These are phyloP conservation scores for Lepilemur septentrionalis DNA, from an alignment of 2,797 vertebrate genomes.

Conservation along the genomic window DNA sequence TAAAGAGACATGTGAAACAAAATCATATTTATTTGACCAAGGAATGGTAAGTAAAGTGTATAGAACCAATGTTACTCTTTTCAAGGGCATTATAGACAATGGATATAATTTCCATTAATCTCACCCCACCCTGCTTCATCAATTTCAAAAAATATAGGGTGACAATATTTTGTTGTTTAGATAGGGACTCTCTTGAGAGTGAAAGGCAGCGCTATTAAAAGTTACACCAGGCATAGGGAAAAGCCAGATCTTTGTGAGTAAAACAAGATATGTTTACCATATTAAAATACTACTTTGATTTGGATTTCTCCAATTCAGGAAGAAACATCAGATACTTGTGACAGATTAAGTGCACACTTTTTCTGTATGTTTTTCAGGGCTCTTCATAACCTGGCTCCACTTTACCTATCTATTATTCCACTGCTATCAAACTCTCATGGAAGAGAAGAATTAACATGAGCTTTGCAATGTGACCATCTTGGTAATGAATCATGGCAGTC, in stretches of 20 bases:
- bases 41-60: background rate
- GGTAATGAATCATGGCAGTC: conserved; percentile 24
- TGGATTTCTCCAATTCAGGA: background rate
- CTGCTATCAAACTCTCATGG: background rate
- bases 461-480: background rate
- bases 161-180: background rate
- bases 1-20: background rate
- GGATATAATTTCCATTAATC: background rate
- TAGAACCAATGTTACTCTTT: background rate
- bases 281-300: background rate
- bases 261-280: background rate
- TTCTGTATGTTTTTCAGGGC: background rate
- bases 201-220: background rate
- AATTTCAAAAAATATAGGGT: background rate
- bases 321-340: background rate
- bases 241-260: background rate
- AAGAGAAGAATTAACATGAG: conserved; percentile 39
- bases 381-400: background rate
- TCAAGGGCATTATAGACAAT: background rate
- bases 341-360: background rate
- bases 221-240: background rate
- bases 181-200: background rate
- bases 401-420: background rate
- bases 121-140: background rate
- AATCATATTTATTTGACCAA: background rate